These are phyloP conservation scores for Aptenodytes patagonicus DNA, from an alignment of 2,113 vertebrate genomes.

Conservation along the genomic window DNA sequence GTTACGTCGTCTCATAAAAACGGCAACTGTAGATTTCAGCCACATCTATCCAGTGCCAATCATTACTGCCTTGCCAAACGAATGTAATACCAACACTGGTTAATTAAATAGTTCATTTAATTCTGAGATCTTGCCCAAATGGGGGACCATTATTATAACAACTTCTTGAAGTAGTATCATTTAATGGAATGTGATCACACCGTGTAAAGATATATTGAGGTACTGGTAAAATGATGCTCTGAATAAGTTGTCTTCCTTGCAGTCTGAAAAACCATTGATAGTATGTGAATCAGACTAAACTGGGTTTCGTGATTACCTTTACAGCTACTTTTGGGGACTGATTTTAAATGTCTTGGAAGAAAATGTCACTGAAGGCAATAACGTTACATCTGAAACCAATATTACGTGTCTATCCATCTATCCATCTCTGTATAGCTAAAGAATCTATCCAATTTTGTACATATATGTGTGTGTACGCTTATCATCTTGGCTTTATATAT, in stretches of 20 bases:
- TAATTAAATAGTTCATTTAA: neutral
- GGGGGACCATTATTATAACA: neutral
- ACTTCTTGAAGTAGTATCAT: neutral
- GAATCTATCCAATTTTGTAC: neutral
- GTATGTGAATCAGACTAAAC: neutral
- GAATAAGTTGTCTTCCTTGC: neutral
- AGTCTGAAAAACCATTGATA: neutral
- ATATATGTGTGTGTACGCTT: neutral
- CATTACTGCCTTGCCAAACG: neutral
- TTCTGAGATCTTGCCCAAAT: neutral
- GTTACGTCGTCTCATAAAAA: accelerated
- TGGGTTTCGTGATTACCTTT: neutral
- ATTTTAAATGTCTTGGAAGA: neutral
- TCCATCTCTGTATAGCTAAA: neutral
- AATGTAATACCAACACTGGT: neutral
- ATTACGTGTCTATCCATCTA: neutral
- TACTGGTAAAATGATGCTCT: neutral
- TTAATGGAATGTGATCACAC: neutral
- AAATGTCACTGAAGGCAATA: neutral
- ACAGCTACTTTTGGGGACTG: neutral
- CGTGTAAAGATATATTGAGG: neutral
- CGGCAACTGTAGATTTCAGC: neutral
- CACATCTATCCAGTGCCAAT: neutral
- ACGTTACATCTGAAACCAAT: neutral
- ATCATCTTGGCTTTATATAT: neutral